Base-by-base conservation (phyloP, 2,888 invertebrate genomes). In the Ischnus inquisitorius region DNA sequence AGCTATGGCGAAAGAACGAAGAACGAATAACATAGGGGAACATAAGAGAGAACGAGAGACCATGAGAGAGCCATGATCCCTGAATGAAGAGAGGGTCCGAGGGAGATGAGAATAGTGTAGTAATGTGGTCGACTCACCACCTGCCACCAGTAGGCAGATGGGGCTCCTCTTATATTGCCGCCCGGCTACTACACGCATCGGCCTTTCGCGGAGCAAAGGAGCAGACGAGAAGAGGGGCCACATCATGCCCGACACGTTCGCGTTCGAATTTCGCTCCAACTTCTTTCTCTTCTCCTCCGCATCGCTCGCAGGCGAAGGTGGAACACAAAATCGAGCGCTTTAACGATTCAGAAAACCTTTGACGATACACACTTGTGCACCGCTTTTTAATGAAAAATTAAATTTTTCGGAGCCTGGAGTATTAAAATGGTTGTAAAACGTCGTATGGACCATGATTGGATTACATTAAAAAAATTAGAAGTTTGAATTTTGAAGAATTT, bases 141-240 rank as follows among this genome's bases (percentile, higher is more conserved):
- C 92, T 92, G 92, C 92, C 78, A 79, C 88, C 87, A 88, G 88
- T 87, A 88, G 90, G 92, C 92, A 93, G 93, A 92, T 92, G 92
- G 90, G 89, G 12, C 16, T 48, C n/a, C 16, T 51, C 51, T 51
- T 88, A 75, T 72, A 80, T 83, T 80, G 80, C 76, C 71, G 57
- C 74, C 22, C 80, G 43, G 77, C 83, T 51, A 62, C 75, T 57
- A 48, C 54, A 19, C 60, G 8, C 68, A 67, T 57, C 67, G 34
- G 51, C 74, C 39, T 67, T 60, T 39, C 68, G 10, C 1, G 1
- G 64, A 8, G 41, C 16, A 6, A 51, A 51, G 16, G 51, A 51
- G 51, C n/a, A 51, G 51, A 3, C 1, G 19, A n/a, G 16, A 6
- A 10, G 16, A 8, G 16, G 19, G 54, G 10, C 19, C 10, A 12